Base-by-base conservation (phyloP, 2,888 invertebrate species). In the Aspidiotus rigidus region DNA sequence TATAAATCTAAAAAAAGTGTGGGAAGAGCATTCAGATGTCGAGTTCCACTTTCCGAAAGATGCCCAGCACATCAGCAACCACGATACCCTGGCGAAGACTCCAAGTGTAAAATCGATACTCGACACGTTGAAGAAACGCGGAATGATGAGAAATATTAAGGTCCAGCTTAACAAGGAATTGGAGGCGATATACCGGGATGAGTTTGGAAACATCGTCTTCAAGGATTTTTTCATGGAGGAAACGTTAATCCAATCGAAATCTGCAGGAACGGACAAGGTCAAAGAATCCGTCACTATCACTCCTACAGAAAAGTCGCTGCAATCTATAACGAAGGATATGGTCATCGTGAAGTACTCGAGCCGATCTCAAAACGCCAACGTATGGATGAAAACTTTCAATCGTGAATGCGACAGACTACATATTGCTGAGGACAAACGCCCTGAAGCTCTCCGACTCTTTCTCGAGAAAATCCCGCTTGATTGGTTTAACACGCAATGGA, bases 311-410 rank as follows among this genome's bases (percentile, higher is more conserved):
- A 64, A 42, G 39, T 13, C 53, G 11, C 28, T 53, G 17, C 44
- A 66, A 17, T 56, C 55, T 56, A 66, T 66, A 44, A 42, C 66
- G 13, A 57, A 42, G 17, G 57, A 66, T 9, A 28, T 56, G 10
- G 44, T 10, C 8, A 57, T 66, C 11, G 17, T 57, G 7, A 57
- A 66, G 13, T 66, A 42, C 15, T 49, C 15, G 7, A 17, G 28
- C 13, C 56, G 57, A 15, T 44, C 8, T 2, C 8, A 7, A 44
- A 59, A 66, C 9, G 66, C 66, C 10, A 66, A n/a, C 28, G 56
- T 57, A 42, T 66, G 66, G 66, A 11, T 66, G 13, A 42, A 57
- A 39, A 7, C 41, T 44, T 66, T 66, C 44, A 57, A 66, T 44
- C 10, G 49, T 13, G 66, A 66, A 57, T 66, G 66, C n/a, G 15